Evolutionary conservation across 2,797 vertebrate species (phyloP).

Genomic region (Orientallactaga sibirica): DNA sequence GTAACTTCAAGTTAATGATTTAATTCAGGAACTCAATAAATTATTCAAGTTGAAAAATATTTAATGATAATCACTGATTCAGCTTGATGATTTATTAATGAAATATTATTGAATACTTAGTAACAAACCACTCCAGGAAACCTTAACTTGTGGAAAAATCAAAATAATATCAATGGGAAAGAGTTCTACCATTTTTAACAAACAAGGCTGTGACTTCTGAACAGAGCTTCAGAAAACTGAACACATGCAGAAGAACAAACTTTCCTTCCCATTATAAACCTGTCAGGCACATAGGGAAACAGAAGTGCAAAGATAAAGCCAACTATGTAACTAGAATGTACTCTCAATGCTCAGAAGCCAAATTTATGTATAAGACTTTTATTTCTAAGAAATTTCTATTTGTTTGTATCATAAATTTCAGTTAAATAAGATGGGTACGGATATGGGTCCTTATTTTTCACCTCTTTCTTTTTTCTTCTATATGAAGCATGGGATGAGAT

Average conservation of each 20-base stretch:
- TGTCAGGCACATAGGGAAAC: background rate
- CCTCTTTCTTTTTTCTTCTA: background rate
- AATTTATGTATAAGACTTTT: background rate
- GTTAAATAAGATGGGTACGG: background rate
- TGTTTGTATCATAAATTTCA: conserved; percentile 31
- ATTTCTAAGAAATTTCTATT: conserved; percentile 1
- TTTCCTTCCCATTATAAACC: background rate
- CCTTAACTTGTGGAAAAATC: conserved; percentile 4
- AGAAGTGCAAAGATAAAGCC: background rate
- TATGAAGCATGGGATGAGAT: background rate
- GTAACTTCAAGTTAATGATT: conserved; percentile 32
- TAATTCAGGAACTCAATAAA: conserved; percentile 33
- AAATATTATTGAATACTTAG: background rate
- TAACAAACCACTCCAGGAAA: background rate
- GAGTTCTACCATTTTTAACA: conserved; percentile 36
- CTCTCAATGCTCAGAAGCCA: background rate
- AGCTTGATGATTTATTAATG: background rate
- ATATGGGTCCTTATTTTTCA: background rate
- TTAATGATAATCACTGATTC: background rate
- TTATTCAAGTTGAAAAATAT: background rate
- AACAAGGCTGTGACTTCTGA: background rate
- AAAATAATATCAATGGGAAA: background rate
- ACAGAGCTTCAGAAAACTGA: background rate
- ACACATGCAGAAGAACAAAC: background rate
- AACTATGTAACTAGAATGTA: background rate